Evolutionary conservation across 2,113 vertebrate species (phyloP).

Genomic region (Chamaea fasciata): DNA sequence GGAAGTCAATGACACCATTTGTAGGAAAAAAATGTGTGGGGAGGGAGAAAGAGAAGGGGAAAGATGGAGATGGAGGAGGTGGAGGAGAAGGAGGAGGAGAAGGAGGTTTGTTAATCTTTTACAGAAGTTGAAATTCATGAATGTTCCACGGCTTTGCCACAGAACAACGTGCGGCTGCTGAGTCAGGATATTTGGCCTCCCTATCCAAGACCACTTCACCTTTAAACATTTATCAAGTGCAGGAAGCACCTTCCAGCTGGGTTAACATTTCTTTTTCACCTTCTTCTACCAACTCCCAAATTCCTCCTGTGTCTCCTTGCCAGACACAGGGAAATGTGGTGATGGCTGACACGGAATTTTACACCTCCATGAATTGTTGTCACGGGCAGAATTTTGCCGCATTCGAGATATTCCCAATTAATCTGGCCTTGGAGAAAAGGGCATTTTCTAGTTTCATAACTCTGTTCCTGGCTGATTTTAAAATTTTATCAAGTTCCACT

Average conservation of each 20-base stretch:
- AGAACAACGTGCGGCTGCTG: background rate
- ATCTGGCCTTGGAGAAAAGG: background rate
- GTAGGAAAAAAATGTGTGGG: background rate
- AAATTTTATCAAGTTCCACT: background rate
- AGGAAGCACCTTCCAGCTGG: background rate
- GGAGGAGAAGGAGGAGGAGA: fast-evolving
- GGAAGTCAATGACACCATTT: background rate
- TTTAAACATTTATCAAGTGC: background rate
- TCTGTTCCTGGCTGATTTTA: background rate
- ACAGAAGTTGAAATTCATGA: background rate
- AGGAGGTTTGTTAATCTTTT: background rate
- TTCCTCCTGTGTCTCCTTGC: background rate
- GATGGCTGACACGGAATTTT: fast-evolving
- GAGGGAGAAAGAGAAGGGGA: background rate
- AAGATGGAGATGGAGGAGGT: no score
- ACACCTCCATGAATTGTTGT: fast-evolving
- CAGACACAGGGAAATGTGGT: background rate
- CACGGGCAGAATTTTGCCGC: background rate
- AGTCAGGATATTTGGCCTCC: background rate
- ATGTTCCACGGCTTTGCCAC: fast-evolving
- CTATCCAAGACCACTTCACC: background rate
- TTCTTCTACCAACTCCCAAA: background rate
- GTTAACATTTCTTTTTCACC: background rate
- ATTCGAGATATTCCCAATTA: fast-evolving
- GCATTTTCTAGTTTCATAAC: background rate